These are phyloP conservation scores for Polyergus mexicanus DNA, from an alignment of 1,140 invertebrate species.

Conservation along the genomic window DNA sequence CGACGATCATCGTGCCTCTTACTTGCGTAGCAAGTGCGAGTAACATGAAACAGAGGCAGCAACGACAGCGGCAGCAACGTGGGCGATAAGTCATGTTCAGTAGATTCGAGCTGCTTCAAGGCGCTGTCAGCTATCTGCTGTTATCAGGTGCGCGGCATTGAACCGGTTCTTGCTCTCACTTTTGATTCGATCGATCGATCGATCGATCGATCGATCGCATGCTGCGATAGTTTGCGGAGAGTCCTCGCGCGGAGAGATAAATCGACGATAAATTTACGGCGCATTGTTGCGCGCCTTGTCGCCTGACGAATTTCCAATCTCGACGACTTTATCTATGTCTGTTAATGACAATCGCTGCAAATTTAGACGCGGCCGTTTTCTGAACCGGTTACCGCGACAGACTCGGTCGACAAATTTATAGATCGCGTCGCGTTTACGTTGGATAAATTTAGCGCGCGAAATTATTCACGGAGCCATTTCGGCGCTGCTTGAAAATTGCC, in stretches of 20 bases:
- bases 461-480: slow-evolving; percentile 12
- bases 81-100: slow-evolving; percentile 76
- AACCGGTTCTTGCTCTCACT: slow-evolving; percentile 14
- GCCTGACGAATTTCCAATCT: slow-evolving; percentile 45
- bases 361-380: neutral
- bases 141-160: slow-evolving; percentile 80
- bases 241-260: slow-evolving; percentile 37
- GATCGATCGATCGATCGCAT: slow-evolving; percentile 10
- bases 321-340: neutral
- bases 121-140: slow-evolving; percentile 80
- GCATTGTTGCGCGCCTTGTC: slow-evolving; percentile 35
- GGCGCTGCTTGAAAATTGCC: neutral
- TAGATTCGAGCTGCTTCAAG: slow-evolving; percentile 81
- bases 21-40: neutral
- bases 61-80: slow-evolving; percentile 30
- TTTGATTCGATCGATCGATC: slow-evolving; percentile 37
- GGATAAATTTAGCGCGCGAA: slow-evolving; percentile 16
- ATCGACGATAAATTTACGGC: slow-evolving; percentile 41
- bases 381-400: neutral
- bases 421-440: slow-evolving; percentile 10
- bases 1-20: slow-evolving; percentile 19
- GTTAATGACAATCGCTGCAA: neutral
- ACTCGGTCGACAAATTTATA: neutral
- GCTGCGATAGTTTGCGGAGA: neutral
- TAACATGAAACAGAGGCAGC: slow-evolving; percentile 45